Evolutionary conservation across 2,113 vertebrate species (phyloP).

Genomic region (Bujurquina vittata): DNA sequence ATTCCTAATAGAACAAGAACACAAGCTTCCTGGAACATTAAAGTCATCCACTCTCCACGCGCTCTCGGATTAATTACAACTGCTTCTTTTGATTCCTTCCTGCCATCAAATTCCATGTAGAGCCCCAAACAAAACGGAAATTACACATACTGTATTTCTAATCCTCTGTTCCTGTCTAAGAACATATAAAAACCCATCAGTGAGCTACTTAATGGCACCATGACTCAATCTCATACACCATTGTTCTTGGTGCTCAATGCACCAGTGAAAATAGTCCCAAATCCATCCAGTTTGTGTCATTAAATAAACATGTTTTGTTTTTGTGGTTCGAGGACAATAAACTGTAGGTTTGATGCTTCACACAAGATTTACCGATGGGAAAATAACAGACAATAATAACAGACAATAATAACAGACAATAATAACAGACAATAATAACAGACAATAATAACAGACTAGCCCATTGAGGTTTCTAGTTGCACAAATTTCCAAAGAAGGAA

Average conservation of each 20-base stretch:
- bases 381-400: not conserved
- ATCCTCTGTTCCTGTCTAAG: no score
- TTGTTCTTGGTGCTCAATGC: no score
- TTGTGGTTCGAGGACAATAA: no score
- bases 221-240: no score
- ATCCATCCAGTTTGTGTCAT: no score
- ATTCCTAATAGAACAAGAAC: not conserved
- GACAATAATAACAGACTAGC: rapidly evolving
- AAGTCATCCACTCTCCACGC: not conserved
- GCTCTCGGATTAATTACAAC: not conserved
- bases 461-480: not conserved
- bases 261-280: no score
- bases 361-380: not conserved
- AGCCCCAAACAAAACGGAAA: not conserved
- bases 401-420: not conserved
- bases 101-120: not conserved
- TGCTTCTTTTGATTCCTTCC: not conserved
- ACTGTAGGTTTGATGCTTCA: not conserved
- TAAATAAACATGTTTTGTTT: no score
- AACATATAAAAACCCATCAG: no score
- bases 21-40: not conserved
- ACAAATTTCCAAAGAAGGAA: not conserved
- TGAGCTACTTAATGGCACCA: no score
- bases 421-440: not conserved
- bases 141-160: not conserved